Conservation (phyloP, 2,888 invertebrate genomes). For the Drosophila yooni region DNA sequence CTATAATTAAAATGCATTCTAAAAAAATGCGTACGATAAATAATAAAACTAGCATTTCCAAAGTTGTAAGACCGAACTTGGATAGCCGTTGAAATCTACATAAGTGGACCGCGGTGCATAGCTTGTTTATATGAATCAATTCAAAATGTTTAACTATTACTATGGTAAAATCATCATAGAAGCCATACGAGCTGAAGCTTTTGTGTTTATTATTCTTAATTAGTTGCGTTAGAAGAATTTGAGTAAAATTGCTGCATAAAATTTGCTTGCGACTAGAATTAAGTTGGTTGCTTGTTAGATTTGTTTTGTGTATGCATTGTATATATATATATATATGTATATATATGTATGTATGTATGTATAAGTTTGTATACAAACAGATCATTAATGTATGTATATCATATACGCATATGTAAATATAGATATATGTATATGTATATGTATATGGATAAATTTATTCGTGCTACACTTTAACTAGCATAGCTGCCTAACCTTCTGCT, state of each 20-base stretch:
- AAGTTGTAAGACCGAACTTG: neutral
- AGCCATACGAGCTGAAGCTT: slow-evolving; percentile 41
- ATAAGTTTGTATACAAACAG: slow-evolving; percentile 57
- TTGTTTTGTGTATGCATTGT: slow-evolving; percentile 41
- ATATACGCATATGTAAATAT: slow-evolving; percentile 49
- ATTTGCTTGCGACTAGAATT: slow-evolving; percentile 75
- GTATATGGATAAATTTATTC: slow-evolving; percentile 66
- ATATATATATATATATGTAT: slow-evolving; percentile 30
- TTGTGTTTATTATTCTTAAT: slow-evolving; percentile 40
- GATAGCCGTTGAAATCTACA: slow-evolving; percentile 35
- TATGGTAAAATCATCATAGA: slow-evolving; percentile 33
- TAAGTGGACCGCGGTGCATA: slow-evolving; percentile 26
- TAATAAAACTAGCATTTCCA: neutral
- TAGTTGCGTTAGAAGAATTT: slow-evolving; percentile 56
- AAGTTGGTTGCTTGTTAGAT: slow-evolving; percentile 52
- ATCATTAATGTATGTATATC: slow-evolving; percentile 57
- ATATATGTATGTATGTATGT: slow-evolving; percentile 32
- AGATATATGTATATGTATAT: slow-evolving; percentile 49
- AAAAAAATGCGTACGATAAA: neutral
- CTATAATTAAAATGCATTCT: neutral
- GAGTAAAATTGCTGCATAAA: slow-evolving; percentile 71
- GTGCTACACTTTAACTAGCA: slow-evolving; percentile 57
- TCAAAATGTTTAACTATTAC: slow-evolving; percentile 18
- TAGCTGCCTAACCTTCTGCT: slow-evolving; percentile 33
- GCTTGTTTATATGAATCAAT: slow-evolving; percentile 28